Conservation (phyloP, 2,113 vertebrate genomes). For the Butorides virescens region DNA sequence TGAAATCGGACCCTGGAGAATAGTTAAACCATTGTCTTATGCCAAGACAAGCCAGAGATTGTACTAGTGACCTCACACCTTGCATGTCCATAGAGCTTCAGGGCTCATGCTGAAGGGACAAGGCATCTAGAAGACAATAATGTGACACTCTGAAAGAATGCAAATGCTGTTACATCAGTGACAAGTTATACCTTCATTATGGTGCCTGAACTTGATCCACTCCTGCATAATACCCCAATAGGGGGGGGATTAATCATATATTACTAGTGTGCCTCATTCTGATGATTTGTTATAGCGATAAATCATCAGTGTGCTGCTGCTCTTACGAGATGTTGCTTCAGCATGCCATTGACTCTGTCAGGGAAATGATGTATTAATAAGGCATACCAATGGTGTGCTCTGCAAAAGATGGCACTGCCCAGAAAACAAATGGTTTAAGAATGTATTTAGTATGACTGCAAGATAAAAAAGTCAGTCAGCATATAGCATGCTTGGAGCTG, state of each 20-base stretch:
- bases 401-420: slow-evolving; percentile 22
- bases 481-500: not conserved
- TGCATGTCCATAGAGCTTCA: not conserved
- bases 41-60: not conserved
- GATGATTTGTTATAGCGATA: slow-evolving; percentile 44
- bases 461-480: slow-evolving; percentile 45
- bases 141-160: not conserved
- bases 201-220: slow-evolving; percentile 3
- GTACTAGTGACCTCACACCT: not conserved
- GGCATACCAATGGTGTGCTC: slow-evolving; percentile 14
- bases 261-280: slow-evolving; percentile 31
- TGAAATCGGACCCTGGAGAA: not conserved
- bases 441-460: slow-evolving; percentile 35
- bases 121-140: not conserved
- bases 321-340: slow-evolving; percentile 65
- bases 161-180: not conserved
- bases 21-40: not conserved
- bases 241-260: not conserved
- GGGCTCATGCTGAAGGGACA: not conserved
- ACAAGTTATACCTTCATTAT: not conserved
- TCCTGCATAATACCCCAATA: not conserved
- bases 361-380: slow-evolving; percentile 55
- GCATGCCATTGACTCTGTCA: slow-evolving; percentile 50
- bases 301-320: slow-evolving; percentile 32
- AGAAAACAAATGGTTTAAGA: slow-evolving; percentile 60